phyloP scores from a whole-genome alignment of 2,797 vertebrate species.

The Oreochromis mossambicus region DNA sequence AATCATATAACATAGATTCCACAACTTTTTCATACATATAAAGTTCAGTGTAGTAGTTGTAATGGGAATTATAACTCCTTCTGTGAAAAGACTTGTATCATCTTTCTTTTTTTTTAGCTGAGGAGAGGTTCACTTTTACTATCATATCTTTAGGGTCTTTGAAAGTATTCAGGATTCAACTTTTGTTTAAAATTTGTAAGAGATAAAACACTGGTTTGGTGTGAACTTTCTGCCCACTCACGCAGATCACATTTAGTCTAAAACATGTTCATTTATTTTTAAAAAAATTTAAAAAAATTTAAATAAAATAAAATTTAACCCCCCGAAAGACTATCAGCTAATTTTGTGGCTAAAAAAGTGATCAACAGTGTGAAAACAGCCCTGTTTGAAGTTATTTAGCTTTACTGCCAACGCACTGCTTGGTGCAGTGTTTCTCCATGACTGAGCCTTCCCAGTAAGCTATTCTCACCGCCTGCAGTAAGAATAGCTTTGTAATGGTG shows the following conservation, averaged over 20 bases:
- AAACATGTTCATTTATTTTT: background rate
- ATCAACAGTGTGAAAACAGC: conserved; percentile 1
- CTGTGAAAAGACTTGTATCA: background rate
- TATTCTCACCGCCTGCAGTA: background rate
- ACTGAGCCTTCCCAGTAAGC: conserved; percentile 12
- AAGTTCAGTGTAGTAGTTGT: background rate
- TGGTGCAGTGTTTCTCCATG: background rate
- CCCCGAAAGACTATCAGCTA: background rate
- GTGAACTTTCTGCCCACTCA: background rate
- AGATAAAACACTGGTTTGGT: background rate
- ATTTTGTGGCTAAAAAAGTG: background rate
- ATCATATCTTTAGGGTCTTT: background rate
- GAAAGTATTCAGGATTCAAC: background rate
- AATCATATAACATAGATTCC: background rate
- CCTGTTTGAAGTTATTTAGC: conserved; percentile 1
- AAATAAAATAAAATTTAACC: background rate
- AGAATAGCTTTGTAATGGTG: background rate
- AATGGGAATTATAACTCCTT: background rate
- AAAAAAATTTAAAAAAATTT: background rate
- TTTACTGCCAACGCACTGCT: background rate
- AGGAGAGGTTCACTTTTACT: background rate
- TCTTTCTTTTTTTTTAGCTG: background rate
- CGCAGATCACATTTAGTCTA: background rate
- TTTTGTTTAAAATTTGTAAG: background rate
- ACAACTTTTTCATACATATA: background rate